These are phyloP conservation scores for Pristionchus fissidentatus DNA, from an alignment of 2,888 invertebrate genomes.

Conservation along the genomic window DNA sequence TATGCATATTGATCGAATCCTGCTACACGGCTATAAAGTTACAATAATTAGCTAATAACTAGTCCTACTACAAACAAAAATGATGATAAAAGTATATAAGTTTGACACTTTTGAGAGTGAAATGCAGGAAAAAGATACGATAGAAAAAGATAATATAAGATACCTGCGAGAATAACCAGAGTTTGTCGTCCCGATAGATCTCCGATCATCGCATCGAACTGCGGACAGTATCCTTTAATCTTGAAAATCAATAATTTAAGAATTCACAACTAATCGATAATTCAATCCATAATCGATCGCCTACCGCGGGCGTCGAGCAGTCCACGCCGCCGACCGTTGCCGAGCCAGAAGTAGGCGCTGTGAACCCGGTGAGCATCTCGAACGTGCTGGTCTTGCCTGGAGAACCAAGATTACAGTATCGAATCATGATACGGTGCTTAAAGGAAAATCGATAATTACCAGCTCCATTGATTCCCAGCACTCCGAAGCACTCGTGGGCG, in stretches of 20 bases:
- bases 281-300: not conserved
- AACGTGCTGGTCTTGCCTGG: constrained; percentile 72
- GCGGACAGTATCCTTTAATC: constrained; percentile 72
- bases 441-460: constrained; percentile 49
- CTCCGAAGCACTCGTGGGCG: constrained; percentile 71
- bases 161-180: constrained; percentile 62
- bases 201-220: constrained; percentile 70
- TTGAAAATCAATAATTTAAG: constrained; percentile 38
- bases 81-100: too few species aligned
- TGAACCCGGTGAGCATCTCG: constrained; percentile 69
- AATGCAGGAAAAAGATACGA: too few species aligned
- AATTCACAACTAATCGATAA: not conserved
- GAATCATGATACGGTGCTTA: too few species aligned
- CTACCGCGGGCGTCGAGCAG: constrained; percentile 50
- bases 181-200: constrained; percentile 70
- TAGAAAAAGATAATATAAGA: too few species aligned
- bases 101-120: too few species aligned
- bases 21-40: too few species aligned
- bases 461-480: constrained; percentile 71
- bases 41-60: too few species aligned
- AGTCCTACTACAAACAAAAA: too few species aligned
- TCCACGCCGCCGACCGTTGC: constrained; percentile 60
- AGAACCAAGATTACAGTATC: not conserved
- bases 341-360: constrained; percentile 56
- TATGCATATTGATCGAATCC: too few species aligned